A percentile compares a stretch with the other conserved stretches of the same genome.
phyloP scores from a whole-genome alignment of 1,140 invertebrate genomes.

The Frieseomelitta varia region DNA sequence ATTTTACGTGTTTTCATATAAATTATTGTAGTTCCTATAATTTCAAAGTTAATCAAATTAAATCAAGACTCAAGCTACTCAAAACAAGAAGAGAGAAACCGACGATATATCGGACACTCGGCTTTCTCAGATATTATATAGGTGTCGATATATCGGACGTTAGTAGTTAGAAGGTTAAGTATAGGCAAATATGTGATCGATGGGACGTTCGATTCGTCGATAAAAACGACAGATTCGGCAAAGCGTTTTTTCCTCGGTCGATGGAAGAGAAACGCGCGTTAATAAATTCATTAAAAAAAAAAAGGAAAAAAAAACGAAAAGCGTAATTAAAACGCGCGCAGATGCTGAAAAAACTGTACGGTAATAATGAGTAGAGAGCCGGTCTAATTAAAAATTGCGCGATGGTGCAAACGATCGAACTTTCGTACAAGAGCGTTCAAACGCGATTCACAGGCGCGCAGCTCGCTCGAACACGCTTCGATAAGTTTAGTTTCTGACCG shows the following conservation, averaged over 20 bases:
- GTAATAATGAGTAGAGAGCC: slow-evolving; percentile 30
- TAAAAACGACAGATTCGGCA: neutral
- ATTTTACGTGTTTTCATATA: too few relatives aligned
- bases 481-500: neutral
- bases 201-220: neutral
- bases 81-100: too few relatives aligned
- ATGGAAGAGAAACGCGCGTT: neutral
- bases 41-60: too few relatives aligned
- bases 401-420: slow-evolving; percentile 32
- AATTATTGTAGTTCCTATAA: too few relatives aligned
- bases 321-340: neutral
- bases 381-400: slow-evolving; percentile 38
- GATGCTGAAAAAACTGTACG: neutral
- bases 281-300: too few relatives aligned
- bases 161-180: too few relatives aligned
- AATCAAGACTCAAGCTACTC: too few relatives aligned
- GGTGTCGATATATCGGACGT: too few relatives aligned
- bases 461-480: neutral
- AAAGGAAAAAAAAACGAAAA: neutral
- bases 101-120: too few relatives aligned
- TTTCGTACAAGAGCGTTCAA: slow-evolving; percentile 18
- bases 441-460: slow-evolving; percentile 5
- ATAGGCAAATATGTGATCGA: too few relatives aligned
- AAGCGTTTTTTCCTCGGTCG: neutral
- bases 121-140: too few relatives aligned